Base-by-base conservation (phyloP, 2,797 vertebrate species). In the Holocentrus rufus region DNA sequence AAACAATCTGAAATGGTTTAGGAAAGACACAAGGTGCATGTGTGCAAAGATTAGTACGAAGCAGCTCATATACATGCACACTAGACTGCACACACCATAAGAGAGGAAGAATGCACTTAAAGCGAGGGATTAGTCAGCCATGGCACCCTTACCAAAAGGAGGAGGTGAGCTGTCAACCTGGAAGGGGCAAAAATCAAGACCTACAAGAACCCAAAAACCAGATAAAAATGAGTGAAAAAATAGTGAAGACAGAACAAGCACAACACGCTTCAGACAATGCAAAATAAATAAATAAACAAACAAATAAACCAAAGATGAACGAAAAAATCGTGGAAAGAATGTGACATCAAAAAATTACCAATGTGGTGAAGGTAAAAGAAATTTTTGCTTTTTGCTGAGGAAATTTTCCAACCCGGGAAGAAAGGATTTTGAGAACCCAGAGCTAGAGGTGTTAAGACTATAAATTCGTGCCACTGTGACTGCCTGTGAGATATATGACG, bases 181-280 rank as follows among this genome's bases (percentile, higher is more conserved):
- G 97, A 98, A 99, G 97, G 96, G 95, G 97, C 95, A 96, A 97
- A 99, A 98, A 98, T 97, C 97, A 98, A 98, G 96, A 99, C 98
- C 98, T 98, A 98, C 94, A 96, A 95, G 96, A 91, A 99, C 96
- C 97, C 96, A 98, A 91, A 27, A 98, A 98, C 95, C 96, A 97
- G 95, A 98, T 94, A 96, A 95, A 71, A 95, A 97, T 92, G 96
- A 95, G 94, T 95, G 95, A 96, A 96, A 95, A 96, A 94, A 95
- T 80, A 81, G 86, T 91, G 90, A 90, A 63, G 86, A 92, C 91
- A 93, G 84, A 76, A 85, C 82, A 89, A 81, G 83, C 84, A 87
- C 80, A 93, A 88, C 80, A 89, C 81, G 44, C 83, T 89, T 74
- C 75, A 89, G 90, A 93, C 89, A 83, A 86, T 87, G 89, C 72